Base-by-base conservation (phyloP, 2,113 vertebrate species). In the Callipepla californica region DNA sequence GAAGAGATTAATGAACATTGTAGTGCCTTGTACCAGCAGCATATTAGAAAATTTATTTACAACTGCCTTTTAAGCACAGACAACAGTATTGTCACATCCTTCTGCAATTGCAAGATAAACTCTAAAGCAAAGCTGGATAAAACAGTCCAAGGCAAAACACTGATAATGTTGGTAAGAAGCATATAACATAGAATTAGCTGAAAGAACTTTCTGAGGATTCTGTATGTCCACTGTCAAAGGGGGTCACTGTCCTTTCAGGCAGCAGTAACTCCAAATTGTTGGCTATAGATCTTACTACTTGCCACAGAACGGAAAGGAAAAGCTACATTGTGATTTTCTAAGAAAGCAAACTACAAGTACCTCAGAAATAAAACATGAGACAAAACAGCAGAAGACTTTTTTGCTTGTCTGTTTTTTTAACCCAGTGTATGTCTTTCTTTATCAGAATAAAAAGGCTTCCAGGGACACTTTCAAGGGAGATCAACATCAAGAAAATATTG, bases 31-130 rank as follows among this genome's bases (percentile, higher is more conserved):
- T 40, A 57, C 17, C 20, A 68, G 19, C 16, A 68, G 58, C 26
- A 76, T 8, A 4, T 67, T 55, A 72, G n/a, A 53, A 94, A 89
- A 89, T 16, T 65, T 58, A 92, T 58, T 85, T 90, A 69, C 26
- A 82, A 42, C 18, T 51, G 10, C 42, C 25, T 90, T 85, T 47
- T 44, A 85, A 67, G 28, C 55, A 66, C 32, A 67, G 23, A 45
- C 9, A 86, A 40, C 11, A 66, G 7, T 38, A 47, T 4, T 44
- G 18, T n/a, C 17, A 44, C 32, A 17, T 28, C 51, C 5, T 10
- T 17, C 42, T n/a, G 30, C 36, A 72, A 70, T 7, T 36, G n/a
- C 30, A 51, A 68, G 59, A 81, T 36, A 92, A 93, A 70, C 45
- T 68, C 22, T 34, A 67, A 59, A 84, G 42, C 28, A 3, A 80